Evolutionary conservation across 1,140 invertebrate genomes (phyloP), one percentile per base, ranked within the genome.

Genomic region (Drosophila elegans): DNA sequence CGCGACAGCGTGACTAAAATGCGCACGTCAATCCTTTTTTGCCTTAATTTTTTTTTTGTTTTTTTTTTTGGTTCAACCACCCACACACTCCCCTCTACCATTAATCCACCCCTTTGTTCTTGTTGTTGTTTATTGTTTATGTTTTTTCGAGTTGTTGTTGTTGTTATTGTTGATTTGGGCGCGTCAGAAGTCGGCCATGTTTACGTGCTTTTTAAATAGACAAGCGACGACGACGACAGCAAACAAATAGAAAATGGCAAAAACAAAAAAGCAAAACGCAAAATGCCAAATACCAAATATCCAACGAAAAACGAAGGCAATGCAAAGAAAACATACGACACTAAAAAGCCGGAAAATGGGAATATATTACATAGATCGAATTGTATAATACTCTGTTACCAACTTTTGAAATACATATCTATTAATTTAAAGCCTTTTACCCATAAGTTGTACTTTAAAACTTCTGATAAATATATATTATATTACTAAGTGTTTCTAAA

Each of bases 1-100:
- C 71, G 81, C 64, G 80, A 83, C 75, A 74, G 80, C 80, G 80
- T 83, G 80, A 79, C 80, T 83, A 79, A 83, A 83, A 83, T 74
- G 80, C 79, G 60, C 79, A 81, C 75, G 80, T 83, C 80, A 83
- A 83, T 83, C 80, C 80, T 83, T 83, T 83, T 82, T 73, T 21
- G 27, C 42, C 29, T 11, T 5, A 11, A 32, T 32, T 13, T 34
- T 49, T 49, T 32, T 34, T 11, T 4, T 4, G 4, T n/a, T 44
- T 16, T 21, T 16, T 3, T 2, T 34, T 38, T 21, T 21, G 16
- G 16, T 25, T 11, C 45, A 12, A n/a, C n/a, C 38, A 2, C 36
- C 25, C 16, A 21, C 21, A 44, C 4, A 44, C 44, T 32, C 29
- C 29, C 27, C n/a, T 11, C 13, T 10, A 10, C 21, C 16, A 59